phyloP scores from a whole-genome alignment of 2,888 invertebrate genomes.

The Tuta absoluta region DNA sequence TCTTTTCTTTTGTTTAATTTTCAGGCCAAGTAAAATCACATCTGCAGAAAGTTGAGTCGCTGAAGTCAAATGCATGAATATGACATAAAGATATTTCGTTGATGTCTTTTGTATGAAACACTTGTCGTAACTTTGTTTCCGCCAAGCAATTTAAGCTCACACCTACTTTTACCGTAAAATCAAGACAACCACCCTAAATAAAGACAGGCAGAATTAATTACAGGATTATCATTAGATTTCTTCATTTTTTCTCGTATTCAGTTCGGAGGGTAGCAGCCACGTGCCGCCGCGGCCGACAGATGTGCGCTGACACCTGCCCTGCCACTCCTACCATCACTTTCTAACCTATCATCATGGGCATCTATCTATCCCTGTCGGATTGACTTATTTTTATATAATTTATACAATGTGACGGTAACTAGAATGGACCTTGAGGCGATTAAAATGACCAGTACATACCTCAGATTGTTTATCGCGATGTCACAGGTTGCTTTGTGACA shows the following conservation, averaged over 20 bases:
- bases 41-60: too few relatives aligned
- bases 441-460: conserved; percentile 66
- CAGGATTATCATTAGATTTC: conserved; percentile 54
- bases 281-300: conserved; percentile 73
- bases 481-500: not conserved
- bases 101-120: too few relatives aligned
- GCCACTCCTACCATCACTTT: conserved; percentile 69
- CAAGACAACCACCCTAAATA: conserved; percentile 22
- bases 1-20: too few relatives aligned
- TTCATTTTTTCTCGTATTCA: conserved; percentile 67
- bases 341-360: conserved; percentile 51
- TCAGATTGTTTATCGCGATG: conserved; percentile 32
- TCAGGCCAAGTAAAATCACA: too few relatives aligned
- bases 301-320: conserved; percentile 79
- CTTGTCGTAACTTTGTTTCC: not conserved
- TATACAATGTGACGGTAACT: conserved; percentile 79
- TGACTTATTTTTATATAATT: conserved; percentile 80
- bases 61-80: too few relatives aligned
- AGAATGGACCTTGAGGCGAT: conserved; percentile 74
- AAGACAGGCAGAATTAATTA: conserved; percentile 46
- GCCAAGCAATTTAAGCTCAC: not conserved
- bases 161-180: not conserved
- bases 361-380: conserved; percentile 62
- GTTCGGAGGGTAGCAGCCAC: conserved; percentile 77
- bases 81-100: too few relatives aligned